A percentile compares a stretch with the other conserved stretches of the same genome.
phyloP scores from a whole-genome alignment of 2,797 vertebrate genomes.

The Antrozous pallidus region DNA sequence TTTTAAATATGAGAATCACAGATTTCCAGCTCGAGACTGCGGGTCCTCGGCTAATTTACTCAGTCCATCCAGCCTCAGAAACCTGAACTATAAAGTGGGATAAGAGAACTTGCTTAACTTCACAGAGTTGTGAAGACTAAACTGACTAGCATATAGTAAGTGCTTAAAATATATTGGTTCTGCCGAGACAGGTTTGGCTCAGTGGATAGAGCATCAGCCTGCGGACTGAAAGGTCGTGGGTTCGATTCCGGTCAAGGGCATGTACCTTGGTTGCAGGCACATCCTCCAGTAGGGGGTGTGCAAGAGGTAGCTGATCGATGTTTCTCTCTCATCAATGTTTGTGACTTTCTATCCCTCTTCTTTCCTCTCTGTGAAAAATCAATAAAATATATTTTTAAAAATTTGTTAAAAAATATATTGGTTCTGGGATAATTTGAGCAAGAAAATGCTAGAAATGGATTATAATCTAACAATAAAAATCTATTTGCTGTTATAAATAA shows the following conservation, averaged over 20 bases:
- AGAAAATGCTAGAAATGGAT: not conserved
- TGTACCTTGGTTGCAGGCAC: too few species aligned
- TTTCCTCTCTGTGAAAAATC: too few species aligned
- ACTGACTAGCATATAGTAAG: not conserved
- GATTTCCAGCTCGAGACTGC: not conserved
- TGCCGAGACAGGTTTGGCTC: too few species aligned
- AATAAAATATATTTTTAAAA: too few species aligned
- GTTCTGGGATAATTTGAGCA: not conserved
- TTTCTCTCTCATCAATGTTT: too few species aligned
- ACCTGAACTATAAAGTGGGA: not conserved
- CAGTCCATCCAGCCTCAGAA: not conserved
- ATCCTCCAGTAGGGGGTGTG: too few species aligned
- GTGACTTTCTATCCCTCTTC: too few species aligned
- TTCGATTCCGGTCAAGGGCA: too few species aligned
- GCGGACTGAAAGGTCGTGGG: too few species aligned
- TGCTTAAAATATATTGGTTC: not conserved
- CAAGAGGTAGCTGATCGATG: too few species aligned
- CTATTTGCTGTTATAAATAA: not conserved
- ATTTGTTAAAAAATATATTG: not conserved
- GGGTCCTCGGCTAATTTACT: not conserved
- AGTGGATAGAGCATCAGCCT: too few species aligned
- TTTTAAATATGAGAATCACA: slow-evolving; percentile 8
- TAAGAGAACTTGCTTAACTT: slow-evolving; percentile 1
- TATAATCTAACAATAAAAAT: slow-evolving; percentile 17
- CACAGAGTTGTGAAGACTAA: not conserved